phyloP scores from a whole-genome alignment of 2,797 vertebrate species.

The Helicolenus hilgendorfi region DNA sequence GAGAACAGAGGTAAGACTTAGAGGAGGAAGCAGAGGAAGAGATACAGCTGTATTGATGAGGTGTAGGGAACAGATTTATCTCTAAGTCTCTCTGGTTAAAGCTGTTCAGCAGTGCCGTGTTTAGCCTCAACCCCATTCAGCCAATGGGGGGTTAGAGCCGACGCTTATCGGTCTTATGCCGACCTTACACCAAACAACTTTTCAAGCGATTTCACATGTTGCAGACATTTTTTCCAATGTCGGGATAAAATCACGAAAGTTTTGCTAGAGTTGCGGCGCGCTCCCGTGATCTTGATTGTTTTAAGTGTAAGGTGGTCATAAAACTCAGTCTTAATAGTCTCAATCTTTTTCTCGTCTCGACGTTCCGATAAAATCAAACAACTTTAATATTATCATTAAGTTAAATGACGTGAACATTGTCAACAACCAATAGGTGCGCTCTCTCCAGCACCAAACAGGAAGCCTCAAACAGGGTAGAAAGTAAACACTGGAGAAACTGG shows the following conservation, averaged over 20 bases:
- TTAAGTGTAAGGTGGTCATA: neutral
- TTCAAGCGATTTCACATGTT: neutral
- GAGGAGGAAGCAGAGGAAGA: neutral
- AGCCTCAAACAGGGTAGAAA: too few relatives aligned
- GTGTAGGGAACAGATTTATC: neutral
- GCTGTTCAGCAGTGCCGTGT: neutral
- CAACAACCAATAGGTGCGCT: neutral
- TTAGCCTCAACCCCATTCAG: slow-evolving; percentile 6
- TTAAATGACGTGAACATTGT: neutral
- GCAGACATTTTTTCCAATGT: neutral
- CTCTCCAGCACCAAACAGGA: too few relatives aligned
- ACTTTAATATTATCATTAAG: neutral
- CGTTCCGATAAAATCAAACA: neutral
- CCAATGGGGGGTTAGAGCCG: slow-evolving; percentile 9
- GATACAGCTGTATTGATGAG: slow-evolving; percentile 24
- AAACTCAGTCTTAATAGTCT: neutral
- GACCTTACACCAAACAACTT: neutral
- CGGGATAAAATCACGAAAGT: neutral
- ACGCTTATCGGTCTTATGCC: slow-evolving; percentile 8
- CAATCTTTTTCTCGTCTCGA: neutral
- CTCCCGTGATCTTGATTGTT: neutral
- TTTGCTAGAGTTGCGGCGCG: too few relatives aligned
- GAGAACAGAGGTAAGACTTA: neutral
- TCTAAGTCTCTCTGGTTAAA: slow-evolving; percentile 20
- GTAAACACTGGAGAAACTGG: neutral